Evolutionary conservation across 2,797 vertebrate genomes (phyloP).

Genomic region (Microctenopoma stevenorrisi): DNA sequence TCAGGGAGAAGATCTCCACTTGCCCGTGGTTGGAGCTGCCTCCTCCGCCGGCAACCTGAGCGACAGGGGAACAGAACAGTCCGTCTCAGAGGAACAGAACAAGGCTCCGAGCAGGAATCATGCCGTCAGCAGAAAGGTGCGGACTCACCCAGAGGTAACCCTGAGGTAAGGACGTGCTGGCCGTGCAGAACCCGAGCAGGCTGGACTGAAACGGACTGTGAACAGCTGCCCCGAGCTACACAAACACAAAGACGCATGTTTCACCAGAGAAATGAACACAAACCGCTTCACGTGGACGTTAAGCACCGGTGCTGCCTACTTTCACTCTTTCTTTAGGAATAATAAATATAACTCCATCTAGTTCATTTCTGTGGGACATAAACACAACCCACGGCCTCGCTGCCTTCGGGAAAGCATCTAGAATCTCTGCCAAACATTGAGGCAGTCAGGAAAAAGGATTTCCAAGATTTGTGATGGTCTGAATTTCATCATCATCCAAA

Average conservation of each 20-base stretch:
- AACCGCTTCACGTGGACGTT: too few species aligned
- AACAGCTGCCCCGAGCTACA: conserved; percentile 85
- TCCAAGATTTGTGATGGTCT: conserved; percentile 5
- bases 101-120: too few species aligned
- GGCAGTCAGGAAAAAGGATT: not conserved
- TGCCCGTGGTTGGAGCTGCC: conserved; percentile 81
- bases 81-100: not conserved
- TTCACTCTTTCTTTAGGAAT: too few species aligned
- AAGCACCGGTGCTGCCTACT: too few species aligned
- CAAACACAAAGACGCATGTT: conserved; percentile 6
- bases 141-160: conserved; percentile 91
- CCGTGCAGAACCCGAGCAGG: conserved; percentile 88
- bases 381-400: not conserved
- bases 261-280: too few species aligned
- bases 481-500: conserved; percentile 21
- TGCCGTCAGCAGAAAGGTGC: too few species aligned
- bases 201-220: conserved; percentile 90
- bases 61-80: conserved; percentile 2
- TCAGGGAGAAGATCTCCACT: conserved; percentile 92
- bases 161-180: conserved; percentile 90
- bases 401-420: not conserved
- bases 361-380: too few species aligned
- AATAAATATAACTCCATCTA: too few species aligned
- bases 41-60: conserved; percentile 89
- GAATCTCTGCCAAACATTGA: not conserved